Evolutionary conservation across 2,113 vertebrate genomes (phyloP).

Genomic region (Psittacus erithacus): DNA sequence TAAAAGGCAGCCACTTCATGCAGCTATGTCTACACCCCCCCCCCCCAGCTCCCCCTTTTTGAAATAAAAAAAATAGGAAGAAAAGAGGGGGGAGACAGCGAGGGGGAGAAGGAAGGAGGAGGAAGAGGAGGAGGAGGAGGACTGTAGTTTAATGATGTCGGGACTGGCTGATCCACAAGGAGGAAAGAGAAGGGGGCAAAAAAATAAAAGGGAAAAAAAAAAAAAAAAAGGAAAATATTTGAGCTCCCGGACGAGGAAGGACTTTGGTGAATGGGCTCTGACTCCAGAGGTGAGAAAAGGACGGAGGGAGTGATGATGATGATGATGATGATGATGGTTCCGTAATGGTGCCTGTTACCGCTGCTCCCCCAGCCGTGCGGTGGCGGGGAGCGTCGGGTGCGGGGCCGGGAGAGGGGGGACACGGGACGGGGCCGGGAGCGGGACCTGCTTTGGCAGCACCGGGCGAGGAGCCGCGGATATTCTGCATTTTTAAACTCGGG

Average conservation of each 20-base stretch:
- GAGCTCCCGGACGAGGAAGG: conserved; percentile 45
- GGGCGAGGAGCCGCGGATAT: conserved; percentile 77
- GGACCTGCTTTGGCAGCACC: conserved; percentile 69
- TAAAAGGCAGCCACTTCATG: conserved; percentile 92
- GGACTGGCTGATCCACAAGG: conserved; percentile 61
- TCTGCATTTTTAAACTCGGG: conserved; percentile 52
- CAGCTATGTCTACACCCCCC: conserved; percentile 85
- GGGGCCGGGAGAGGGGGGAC: conserved; percentile 24
- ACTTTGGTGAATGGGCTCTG: conserved; percentile 74
- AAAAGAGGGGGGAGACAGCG: background rate
- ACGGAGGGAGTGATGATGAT: background rate
- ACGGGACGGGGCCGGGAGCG: background rate
- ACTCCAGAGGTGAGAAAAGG: conserved; percentile 72
- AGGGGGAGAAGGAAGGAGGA: background rate
- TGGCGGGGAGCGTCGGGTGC: background rate
- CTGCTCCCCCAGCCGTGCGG: conserved; percentile 67
- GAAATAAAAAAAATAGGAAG: conserved; percentile 31
- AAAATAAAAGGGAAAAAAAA: background rate
- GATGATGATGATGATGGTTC: background rate
- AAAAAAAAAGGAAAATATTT: conserved; percentile 1
- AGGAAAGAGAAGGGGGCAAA: background rate
- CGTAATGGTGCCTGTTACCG: background rate
- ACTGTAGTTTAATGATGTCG: conserved; percentile 73
- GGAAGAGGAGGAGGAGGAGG: background rate
- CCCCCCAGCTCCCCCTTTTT: conserved; percentile 43